Percentiles rank a stretch among this genome's conserved stretches.
Conservation (phyloP, 2,888 invertebrate genomes). For the Chrysolina haemoptera region DNA sequence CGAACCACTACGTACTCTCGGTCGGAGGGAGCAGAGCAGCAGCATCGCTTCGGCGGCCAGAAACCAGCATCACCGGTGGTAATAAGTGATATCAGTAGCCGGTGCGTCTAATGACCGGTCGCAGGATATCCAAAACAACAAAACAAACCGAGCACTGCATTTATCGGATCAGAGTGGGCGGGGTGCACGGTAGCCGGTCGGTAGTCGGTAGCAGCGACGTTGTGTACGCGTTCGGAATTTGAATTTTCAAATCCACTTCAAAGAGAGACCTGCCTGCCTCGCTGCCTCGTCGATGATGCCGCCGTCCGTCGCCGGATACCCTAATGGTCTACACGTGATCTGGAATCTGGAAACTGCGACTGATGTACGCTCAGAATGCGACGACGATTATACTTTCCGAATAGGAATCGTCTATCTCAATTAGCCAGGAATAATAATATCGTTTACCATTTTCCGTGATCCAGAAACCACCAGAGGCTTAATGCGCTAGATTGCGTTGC, state of each 20-base stretch:
- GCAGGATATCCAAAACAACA: slow-evolving; percentile 60
- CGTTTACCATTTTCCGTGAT: neutral
- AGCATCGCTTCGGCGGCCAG: slow-evolving; percentile 37
- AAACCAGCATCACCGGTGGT: slow-evolving; percentile 54
- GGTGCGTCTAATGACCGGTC: slow-evolving; percentile 64
- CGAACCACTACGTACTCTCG: slow-evolving; percentile 42
- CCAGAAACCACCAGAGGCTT: neutral
- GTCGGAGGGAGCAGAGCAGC: slow-evolving; percentile 27
- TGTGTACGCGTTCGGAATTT: slow-evolving; percentile 66
- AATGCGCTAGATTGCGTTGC: neutral
- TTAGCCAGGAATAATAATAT: slow-evolving; percentile 11
- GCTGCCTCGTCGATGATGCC: slow-evolving; percentile 28
- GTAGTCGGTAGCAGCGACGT: slow-evolving; percentile 57
- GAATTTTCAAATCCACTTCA: slow-evolving; percentile 58
- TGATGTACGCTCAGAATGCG: slow-evolving; percentile 66
- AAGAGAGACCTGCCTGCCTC: slow-evolving; percentile 26
- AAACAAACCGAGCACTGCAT: slow-evolving; percentile 66
- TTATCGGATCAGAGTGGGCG: slow-evolving; percentile 69
- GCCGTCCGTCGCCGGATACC: slow-evolving; percentile 65
- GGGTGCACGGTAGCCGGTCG: slow-evolving; percentile 63
- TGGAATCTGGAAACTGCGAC: slow-evolving; percentile 66
- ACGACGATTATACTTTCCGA: slow-evolving; percentile 64
- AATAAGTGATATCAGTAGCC: slow-evolving; percentile 54
- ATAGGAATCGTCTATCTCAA: slow-evolving; percentile 41
- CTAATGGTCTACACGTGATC: slow-evolving; percentile 70